Base-by-base conservation (phyloP, 2,888 invertebrate genomes). In the Rhyacophila evoluta region DNA sequence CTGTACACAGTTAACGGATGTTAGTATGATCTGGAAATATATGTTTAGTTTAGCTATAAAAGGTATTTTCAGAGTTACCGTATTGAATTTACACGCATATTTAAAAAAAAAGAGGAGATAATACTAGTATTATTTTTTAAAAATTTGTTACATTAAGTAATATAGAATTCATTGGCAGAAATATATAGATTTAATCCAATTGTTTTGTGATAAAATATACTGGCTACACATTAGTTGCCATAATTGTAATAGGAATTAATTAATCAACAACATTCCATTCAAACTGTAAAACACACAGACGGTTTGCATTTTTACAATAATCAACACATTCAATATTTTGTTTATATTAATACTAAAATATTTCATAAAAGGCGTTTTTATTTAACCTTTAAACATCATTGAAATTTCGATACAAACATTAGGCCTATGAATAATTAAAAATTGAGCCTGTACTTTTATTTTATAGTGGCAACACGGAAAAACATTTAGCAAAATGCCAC, bases 351-450 rank as follows among this genome's bases (percentile, higher is more conserved):
- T 4, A 33, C 29, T 33, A 33, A 4, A 33, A 33, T 33, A 55
- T 55, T 55, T 25, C 12, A 55, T 55, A 55, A 55, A 55, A 55
- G 55, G 55, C 55, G 55, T 55, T 55, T 55, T 55, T 55, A 33
- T 33, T 55, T 55, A 55, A 55, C 55, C 55, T 55, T 55, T 19
- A 19, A 12, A 55, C 55, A 55, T 55, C 19, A 25, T 55, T 55
- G 55, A 55, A 25, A 55, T 55, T 33, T 55, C 25, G 19, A 55
- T 55, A 3, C 8, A 55, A 55, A 55, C 55, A 55, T 55, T 55
- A 55, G 55, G 55, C 55, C 55, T 55, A 55, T 10, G 19, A 55
- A 55, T 55, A 55, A n/a, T 55, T 25, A 15, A 55, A 55, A 55
- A 55, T 55, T 55, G 55, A 55, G 55, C 55, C 19, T 15, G 55